Percentiles rank a stretch among this genome's conserved stretches.
Evolutionary conservation across 2,888 invertebrate species (phyloP).

Genomic region (Eutolmus rufibarbis): DNA sequence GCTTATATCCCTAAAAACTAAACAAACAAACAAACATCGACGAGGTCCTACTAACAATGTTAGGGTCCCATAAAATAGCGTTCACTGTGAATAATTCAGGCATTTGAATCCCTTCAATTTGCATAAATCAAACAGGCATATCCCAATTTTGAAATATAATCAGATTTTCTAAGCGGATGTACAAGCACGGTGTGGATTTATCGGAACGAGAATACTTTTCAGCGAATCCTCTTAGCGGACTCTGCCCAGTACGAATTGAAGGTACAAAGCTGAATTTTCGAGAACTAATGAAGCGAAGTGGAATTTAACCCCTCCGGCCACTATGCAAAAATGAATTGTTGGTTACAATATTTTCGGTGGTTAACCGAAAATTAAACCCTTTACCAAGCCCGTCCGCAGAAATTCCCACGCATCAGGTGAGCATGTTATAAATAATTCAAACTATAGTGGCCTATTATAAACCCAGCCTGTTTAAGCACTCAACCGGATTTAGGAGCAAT

Average conservation of each 20-base stretch:
- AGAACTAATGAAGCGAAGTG: background rate
- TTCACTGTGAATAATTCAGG: background rate
- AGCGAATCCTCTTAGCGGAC: background rate
- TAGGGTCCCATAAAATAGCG: background rate
- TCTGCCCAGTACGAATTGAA: background rate
- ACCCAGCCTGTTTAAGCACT: background rate
- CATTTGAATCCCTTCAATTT: background rate
- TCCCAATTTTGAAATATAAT: background rate
- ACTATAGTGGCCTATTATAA: background rate
- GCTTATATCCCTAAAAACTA: background rate
- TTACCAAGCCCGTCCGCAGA: background rate
- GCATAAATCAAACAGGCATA: slow-evolving; percentile 6
- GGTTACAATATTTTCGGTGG: background rate
- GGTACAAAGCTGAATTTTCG: background rate
- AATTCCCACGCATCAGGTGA: background rate
- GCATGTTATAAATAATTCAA: background rate
- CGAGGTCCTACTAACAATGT: background rate
- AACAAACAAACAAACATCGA: background rate
- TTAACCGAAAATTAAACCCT: background rate
- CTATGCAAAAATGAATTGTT: background rate
- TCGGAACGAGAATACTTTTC: background rate
- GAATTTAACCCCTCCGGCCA: background rate
- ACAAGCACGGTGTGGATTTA: background rate
- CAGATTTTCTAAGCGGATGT: slow-evolving; percentile 16
- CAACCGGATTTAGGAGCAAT: background rate